Percentiles rank a stretch among this genome's conserved stretches.
phyloP scores from a whole-genome alignment of 37 sponge, comb jelly and placozoan species.

The Oscarella lobularis region DNA sequence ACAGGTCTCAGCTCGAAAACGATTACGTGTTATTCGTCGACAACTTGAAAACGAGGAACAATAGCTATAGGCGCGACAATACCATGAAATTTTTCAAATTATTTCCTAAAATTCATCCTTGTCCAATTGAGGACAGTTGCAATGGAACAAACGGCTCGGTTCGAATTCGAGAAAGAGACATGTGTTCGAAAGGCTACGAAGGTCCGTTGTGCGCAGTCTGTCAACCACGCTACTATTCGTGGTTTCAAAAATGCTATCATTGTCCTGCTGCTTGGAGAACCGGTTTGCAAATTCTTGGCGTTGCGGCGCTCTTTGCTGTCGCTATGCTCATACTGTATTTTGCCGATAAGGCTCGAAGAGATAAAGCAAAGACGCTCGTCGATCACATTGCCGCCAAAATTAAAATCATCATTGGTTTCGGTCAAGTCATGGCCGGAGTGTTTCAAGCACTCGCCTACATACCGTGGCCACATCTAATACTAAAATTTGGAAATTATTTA shows the following conservation, averaged over 20 bases:
- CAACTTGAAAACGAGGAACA: neutral
- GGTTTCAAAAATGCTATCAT: neutral
- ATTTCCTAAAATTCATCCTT: neutral
- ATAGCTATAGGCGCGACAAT: neutral
- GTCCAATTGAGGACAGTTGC: neutral
- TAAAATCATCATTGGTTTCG: neutral
- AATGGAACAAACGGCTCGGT: neutral
- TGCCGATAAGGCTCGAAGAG: neutral
- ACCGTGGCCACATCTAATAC: neutral
- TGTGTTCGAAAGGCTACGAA: neutral
- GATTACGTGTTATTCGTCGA: neutral
- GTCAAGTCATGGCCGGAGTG: neutral
- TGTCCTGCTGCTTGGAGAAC: neutral
- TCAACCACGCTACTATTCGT: neutral
- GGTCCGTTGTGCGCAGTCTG: neutral
- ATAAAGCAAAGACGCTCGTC: neutral
- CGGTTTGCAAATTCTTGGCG: neutral
- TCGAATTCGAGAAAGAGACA: too few relatives aligned
- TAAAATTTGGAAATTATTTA: neutral
- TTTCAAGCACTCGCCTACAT: neutral
- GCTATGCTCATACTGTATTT: neutral
- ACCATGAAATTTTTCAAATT: neutral
- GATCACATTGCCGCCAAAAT: neutral
- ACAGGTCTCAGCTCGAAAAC: neutral
- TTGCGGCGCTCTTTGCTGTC: neutral